Percentiles rank a stretch among this genome's conserved stretches.
These are phyloP conservation scores for Paraescarpia echinospica DNA, from an alignment of 1,140 invertebrate species.

Conservation along the genomic window DNA sequence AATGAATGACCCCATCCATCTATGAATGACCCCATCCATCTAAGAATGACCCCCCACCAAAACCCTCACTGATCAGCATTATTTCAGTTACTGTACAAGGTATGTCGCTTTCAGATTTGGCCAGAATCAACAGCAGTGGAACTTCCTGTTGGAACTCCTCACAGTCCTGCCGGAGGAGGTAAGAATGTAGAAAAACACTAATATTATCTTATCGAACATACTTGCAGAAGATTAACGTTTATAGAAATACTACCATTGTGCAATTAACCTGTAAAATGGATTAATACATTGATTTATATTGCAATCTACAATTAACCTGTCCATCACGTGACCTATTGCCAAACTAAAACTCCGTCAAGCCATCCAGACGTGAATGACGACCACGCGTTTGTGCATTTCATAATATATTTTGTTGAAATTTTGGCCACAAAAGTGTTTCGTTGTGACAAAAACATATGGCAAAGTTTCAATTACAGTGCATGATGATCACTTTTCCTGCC, in stretches of 20 bases:
- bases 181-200: conserved; percentile 37
- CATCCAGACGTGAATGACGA: too few relatives aligned
- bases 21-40: too few relatives aligned
- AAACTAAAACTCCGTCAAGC: too few relatives aligned
- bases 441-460: too few relatives aligned
- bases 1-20: too few relatives aligned
- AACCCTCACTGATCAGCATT: too few relatives aligned
- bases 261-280: not conserved
- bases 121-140: conserved; percentile 46
- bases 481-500: not conserved
- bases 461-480: too few relatives aligned
- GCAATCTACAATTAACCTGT: not conserved
- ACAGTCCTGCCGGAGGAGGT: conserved; percentile 96
- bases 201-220: not conserved
- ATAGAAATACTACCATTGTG: not conserved
- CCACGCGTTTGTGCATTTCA: too few relatives aligned
- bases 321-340: too few relatives aligned
- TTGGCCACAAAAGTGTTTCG: too few relatives aligned
- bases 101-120: conserved; percentile 50
- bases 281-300: not conserved
- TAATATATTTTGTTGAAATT: too few relatives aligned
- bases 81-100: not conserved
- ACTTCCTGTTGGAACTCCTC: conserved; percentile 82
- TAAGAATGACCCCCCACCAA: too few relatives aligned
- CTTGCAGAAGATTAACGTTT: not conserved